Conservation (phyloP, 1,140 invertebrate species). For the Ceratoteleas bidentatus region DNA sequence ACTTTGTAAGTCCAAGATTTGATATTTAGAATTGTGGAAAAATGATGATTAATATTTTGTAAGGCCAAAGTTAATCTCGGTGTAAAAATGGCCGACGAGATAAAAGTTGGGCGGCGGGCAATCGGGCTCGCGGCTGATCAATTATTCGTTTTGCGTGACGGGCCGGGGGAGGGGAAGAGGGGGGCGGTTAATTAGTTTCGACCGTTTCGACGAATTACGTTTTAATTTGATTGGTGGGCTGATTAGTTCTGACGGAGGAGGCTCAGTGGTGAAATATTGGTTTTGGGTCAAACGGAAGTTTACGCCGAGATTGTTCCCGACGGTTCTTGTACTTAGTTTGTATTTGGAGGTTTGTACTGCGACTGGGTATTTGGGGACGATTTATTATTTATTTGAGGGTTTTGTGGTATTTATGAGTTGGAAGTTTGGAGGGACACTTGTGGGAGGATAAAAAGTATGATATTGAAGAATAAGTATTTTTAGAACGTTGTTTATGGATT, state of each 20-base stretch:
- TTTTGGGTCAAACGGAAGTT: not conserved
- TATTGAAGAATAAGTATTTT: too few relatives aligned
- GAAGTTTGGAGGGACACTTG: too few relatives aligned
- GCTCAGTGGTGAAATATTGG: not conserved
- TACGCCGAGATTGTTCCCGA: not conserved
- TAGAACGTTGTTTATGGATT: too few relatives aligned
- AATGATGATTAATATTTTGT: conserved; percentile 63
- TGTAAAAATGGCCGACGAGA: conserved; percentile 40
- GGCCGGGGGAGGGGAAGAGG: not conserved
- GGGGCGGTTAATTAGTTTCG: conserved; percentile 27
- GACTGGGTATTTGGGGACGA: too few relatives aligned
- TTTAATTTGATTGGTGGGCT: conserved; percentile 31
- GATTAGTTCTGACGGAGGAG: conserved; percentile 23
- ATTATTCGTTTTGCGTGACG: conserved; percentile 34
- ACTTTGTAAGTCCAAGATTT: conserved; percentile 64
- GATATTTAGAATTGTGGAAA: conserved; percentile 64
- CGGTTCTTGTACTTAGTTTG: too few relatives aligned
- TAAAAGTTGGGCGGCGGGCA: conserved; percentile 31
- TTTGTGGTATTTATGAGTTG: too few relatives aligned
- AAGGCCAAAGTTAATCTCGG: conserved; percentile 55
- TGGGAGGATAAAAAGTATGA: too few relatives aligned
- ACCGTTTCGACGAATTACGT: conserved; percentile 40
- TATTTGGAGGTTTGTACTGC: too few relatives aligned
- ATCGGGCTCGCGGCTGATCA: conserved; percentile 19
- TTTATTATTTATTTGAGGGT: too few relatives aligned